Evolutionary conservation across 1,140 invertebrate genomes (phyloP).

Genomic region (Bathynomus jamesi): DNA sequence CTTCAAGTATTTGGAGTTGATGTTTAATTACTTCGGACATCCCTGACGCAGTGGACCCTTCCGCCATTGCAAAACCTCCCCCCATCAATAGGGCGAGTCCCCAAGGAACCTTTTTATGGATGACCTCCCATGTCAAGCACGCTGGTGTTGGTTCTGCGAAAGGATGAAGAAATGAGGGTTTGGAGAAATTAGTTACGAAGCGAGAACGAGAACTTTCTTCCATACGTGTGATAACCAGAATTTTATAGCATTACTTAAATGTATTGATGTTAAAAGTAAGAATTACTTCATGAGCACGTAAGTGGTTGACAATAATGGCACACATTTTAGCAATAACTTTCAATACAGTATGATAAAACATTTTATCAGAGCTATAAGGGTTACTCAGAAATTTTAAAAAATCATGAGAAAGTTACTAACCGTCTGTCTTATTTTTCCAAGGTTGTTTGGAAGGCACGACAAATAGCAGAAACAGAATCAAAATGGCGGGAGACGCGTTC

Average conservation of each 20-base stretch:
- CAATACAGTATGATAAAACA: no score
- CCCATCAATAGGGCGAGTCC: slow-evolving; percentile 46
- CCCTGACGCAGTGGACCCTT: slow-evolving; percentile 55
- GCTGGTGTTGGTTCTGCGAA: not conserved
- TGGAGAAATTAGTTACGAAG: not conserved
- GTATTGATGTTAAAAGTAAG: no score
- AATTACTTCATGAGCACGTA: no score
- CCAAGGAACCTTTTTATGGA: slow-evolving; percentile 46
- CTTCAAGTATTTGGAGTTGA: slow-evolving; percentile 44
- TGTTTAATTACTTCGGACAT: slow-evolving; percentile 64
- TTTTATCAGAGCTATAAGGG: no score
- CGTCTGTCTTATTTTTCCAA: not conserved
- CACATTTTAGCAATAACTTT: no score
- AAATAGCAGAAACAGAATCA: slow-evolving; percentile 70
- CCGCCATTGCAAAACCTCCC: slow-evolving; percentile 81
- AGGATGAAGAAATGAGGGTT: not conserved
- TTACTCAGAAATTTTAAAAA: no score
- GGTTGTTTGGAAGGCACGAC: slow-evolving; percentile 62
- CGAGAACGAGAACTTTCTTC: no score
- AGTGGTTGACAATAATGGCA: no score
- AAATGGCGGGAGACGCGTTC: slow-evolving; percentile 73
- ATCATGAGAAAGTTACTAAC: no score
- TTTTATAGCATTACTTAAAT: no score
- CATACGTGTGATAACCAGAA: no score
- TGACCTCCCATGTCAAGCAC: slow-evolving; percentile 41